Conservation (phyloP, 2,888 invertebrate genomes). For the Agrochola lota region DNA sequence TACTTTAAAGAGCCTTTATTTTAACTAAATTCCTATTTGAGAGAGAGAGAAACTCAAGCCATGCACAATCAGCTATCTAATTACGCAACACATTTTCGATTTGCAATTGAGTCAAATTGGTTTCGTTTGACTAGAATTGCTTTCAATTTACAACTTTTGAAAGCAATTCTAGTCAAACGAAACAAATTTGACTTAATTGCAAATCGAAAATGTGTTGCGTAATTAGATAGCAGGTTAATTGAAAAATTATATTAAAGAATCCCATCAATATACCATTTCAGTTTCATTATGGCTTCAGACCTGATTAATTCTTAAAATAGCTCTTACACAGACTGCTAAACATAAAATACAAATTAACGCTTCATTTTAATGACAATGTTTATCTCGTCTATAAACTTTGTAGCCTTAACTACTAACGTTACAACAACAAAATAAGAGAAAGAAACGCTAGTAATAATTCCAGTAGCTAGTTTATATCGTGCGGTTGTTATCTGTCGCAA, state of each 20-base stretch:
- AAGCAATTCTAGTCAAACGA: too few species aligned
- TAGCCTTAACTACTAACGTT: neutral
- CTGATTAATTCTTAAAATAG: neutral
- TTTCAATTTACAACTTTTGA: too few species aligned
- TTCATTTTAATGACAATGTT: constrained; percentile 13
- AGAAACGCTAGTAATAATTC: constrained; percentile 40
- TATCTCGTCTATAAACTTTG: constrained; percentile 18
- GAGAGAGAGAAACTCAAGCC: too few species aligned
- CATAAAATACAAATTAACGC: neutral
- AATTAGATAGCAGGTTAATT: too few species aligned
- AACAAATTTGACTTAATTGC: too few species aligned
- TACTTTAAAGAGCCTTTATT: too few species aligned
- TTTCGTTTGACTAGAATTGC: too few species aligned
- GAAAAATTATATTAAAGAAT: neutral
- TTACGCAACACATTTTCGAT: too few species aligned
- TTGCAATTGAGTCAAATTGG: too few species aligned
- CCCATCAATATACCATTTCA: neutral
- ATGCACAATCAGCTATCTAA: too few species aligned
- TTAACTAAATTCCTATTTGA: neutral
- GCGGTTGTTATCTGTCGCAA: constrained; percentile 51
- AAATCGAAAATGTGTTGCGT: too few species aligned
- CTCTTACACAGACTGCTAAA: neutral
- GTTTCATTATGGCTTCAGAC: neutral
- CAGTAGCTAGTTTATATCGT: constrained; percentile 52
- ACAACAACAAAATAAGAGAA: constrained; percentile 14